phyloP scores from a whole-genome alignment of 2,888 invertebrate species.

The Acrobasis consociella region DNA sequence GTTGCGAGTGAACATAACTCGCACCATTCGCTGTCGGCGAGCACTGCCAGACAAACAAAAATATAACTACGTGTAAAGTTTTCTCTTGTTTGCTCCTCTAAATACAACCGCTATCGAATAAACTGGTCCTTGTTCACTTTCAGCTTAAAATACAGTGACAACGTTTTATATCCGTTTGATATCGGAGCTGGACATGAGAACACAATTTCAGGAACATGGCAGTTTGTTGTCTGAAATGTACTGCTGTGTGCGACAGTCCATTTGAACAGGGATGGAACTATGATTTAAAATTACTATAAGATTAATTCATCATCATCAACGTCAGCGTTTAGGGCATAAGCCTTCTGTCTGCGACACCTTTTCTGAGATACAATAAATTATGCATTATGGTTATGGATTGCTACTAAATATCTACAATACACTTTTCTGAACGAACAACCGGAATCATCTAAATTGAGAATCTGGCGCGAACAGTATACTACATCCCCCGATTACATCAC shows the following conservation, averaged over 20 bases:
- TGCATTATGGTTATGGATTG: background rate
- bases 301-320: background rate
- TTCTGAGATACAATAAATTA: no score
- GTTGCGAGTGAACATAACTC: conserved; percentile 20
- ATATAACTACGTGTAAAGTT: conserved; percentile 20
- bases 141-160: conserved; percentile 19
- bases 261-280: background rate
- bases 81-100: conserved; percentile 10
- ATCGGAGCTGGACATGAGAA: conserved; percentile 13
- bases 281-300: background rate
- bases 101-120: conserved; percentile 17
- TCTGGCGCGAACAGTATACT: no score
- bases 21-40: conserved; percentile 9
- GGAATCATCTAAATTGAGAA: no score
- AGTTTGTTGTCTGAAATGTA: conserved; percentile 6
- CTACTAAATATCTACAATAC: background rate
- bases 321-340: no score
- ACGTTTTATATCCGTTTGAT: conserved; percentile 19
- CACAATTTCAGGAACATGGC: conserved; percentile 15
- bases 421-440: no score
- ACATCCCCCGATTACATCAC: no score
- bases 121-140: conserved; percentile 17
- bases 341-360: no score
- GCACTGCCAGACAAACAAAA: conserved; percentile 14
- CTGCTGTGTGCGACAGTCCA: background rate